Evolutionary conservation across 2,113 vertebrate species (phyloP).

Genomic region (Apteryx owenii): DNA sequence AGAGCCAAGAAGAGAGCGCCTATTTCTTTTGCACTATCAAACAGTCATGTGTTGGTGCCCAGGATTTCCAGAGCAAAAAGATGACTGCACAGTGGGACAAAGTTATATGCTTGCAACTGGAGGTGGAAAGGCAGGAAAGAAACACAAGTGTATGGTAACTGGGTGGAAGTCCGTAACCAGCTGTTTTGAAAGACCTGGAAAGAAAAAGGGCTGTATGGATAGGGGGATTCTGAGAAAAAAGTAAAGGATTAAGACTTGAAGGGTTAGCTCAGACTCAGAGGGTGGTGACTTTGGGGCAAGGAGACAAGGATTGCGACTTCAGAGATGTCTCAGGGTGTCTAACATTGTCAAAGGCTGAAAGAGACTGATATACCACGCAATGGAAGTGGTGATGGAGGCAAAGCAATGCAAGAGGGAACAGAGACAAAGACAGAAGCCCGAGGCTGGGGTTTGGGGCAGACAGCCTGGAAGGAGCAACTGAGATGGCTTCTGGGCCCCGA

Average conservation of each 20-base stretch:
- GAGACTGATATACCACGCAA: background rate
- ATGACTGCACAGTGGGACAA: background rate
- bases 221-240: background rate
- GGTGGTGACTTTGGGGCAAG: background rate
- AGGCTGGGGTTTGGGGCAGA: background rate
- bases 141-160: background rate
- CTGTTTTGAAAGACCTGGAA: background rate
- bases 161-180: background rate
- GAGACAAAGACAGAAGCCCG: background rate
- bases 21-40: fast-evolving
- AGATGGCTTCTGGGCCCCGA: background rate
- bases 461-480: background rate
- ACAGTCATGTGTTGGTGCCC: background rate
- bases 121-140: background rate
- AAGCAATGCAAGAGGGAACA: background rate
- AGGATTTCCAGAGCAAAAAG: background rate
- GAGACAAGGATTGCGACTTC: background rate
- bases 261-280: background rate
- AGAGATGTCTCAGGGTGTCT: no score
- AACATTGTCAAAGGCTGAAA: fast-evolving
- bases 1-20: background rate
- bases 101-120: background rate
- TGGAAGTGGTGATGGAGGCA: background rate
- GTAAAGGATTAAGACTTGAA: background rate
- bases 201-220: fast-evolving